These are phyloP conservation scores for Drosophila albomicans DNA, from an alignment of 1,140 invertebrate genomes.

Conservation along the genomic window DNA sequence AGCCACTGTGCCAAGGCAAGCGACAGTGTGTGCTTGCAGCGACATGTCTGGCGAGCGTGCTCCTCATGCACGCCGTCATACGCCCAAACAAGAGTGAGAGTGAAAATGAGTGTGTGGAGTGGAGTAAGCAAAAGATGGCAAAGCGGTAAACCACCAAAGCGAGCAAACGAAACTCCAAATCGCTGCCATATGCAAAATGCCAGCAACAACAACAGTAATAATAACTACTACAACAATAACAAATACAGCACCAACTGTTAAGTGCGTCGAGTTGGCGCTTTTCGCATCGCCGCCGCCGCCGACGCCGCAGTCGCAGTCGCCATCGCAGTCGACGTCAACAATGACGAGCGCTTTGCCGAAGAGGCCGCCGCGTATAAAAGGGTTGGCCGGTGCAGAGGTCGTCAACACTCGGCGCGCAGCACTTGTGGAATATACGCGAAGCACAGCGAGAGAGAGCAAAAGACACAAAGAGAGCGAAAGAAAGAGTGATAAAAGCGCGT, in stretches of 20 bases:
- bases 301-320: constrained; percentile 19
- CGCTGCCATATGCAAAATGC: constrained; percentile 51
- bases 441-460: background rate
- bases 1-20: constrained; percentile 48
- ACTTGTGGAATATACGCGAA: constrained; percentile 47
- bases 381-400: constrained; percentile 70
- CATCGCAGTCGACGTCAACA: constrained; percentile 22
- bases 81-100: constrained; percentile 37
- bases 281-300: constrained; percentile 55
- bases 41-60: constrained; percentile 36
- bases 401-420: constrained; percentile 67
- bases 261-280: constrained; percentile 57
- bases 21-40: background rate
- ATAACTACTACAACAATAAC: background rate
- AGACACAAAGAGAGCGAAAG: background rate
- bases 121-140: constrained; percentile 10
- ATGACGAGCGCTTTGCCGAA: constrained; percentile 49
- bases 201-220: constrained; percentile 24
- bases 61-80: background rate
- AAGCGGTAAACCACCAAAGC: constrained; percentile 48
- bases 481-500: background rate
- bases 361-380: constrained; percentile 69
- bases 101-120: constrained; percentile 28
- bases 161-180: constrained; percentile 45
- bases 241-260: constrained; percentile 35